Conservation (phyloP, 2,113 vertebrate genomes). For the Ifrita kowaldi region DNA sequence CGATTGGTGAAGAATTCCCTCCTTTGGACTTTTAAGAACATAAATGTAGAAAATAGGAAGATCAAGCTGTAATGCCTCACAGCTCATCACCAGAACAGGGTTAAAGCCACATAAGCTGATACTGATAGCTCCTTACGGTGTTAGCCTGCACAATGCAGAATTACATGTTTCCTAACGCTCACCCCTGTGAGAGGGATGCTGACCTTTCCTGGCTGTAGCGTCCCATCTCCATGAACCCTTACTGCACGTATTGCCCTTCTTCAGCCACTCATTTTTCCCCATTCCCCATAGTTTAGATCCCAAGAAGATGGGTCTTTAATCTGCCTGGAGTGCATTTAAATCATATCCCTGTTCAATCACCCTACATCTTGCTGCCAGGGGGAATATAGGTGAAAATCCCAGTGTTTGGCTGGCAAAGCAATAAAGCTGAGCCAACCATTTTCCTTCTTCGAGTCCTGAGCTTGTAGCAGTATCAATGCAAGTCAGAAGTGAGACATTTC, state of each 20-base stretch:
- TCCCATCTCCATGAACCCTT: not conserved
- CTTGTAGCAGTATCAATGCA: not conserved
- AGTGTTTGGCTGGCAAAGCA: not conserved
- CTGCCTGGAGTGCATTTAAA: not conserved
- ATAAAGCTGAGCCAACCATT: not conserved
- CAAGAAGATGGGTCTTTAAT: not conserved
- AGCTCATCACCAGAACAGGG: not conserved
- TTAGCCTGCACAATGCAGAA: not conserved
- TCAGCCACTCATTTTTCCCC: not conserved
- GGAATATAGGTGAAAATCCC: not conserved
- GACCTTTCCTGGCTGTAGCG: not conserved
- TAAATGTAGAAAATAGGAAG: not conserved
- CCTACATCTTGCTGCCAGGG: not conserved
- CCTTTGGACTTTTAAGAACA: not conserved
- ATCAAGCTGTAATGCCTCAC: not conserved
- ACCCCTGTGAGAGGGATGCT: not conserved
- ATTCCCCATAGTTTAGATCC: not conserved
- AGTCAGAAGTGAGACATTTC: conserved; percentile 32
- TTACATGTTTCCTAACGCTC: not conserved
- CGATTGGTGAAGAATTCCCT: not conserved
- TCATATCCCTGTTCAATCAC: not conserved
- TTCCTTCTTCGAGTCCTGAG: not conserved
- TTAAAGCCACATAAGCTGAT: not conserved
- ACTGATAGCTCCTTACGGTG: not conserved
- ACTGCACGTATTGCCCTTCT: not conserved